These are phyloP conservation scores for Penaeus chinensis DNA, from an alignment of 1,140 invertebrate genomes.

Conservation along the genomic window DNA sequence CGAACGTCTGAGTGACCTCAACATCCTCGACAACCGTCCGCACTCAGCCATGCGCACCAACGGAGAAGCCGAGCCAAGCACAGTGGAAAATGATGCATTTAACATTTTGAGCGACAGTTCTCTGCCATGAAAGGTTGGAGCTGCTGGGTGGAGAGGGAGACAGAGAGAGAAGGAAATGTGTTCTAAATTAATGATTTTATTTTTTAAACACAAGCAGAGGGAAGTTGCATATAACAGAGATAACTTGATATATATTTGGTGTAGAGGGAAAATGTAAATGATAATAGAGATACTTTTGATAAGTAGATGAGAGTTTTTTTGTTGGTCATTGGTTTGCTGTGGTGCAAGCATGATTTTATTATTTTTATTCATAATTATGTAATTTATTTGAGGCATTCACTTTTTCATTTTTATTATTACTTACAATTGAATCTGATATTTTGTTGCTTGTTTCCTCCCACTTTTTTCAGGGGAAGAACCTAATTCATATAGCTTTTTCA, in stretches of 20 bases:
- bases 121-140: slow-evolving; percentile 29
- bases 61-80: slow-evolving; percentile 43
- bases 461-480: too few relatives aligned
- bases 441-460: too few relatives aligned
- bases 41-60: slow-evolving; percentile 17
- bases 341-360: too few relatives aligned
- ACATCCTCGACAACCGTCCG: slow-evolving; percentile 53
- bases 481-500: too few relatives aligned
- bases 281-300: too few relatives aligned
- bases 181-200: background rate
- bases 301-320: too few relatives aligned
- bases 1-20: slow-evolving; percentile 53
- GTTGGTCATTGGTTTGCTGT: too few relatives aligned
- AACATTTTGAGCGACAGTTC: slow-evolving; percentile 42
- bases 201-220: background rate
- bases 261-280: too few relatives aligned
- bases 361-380: too few relatives aligned
- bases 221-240: slow-evolving; percentile 2
- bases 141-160: background rate
- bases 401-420: too few relatives aligned
- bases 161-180: background rate
- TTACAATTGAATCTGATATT: too few relatives aligned
- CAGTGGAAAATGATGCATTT: slow-evolving; percentile 56
- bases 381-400: too few relatives aligned
- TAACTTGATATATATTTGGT: background rate